Conservation (phyloP, 2,113 vertebrate species). For the Rousettus leschenaultii region DNA sequence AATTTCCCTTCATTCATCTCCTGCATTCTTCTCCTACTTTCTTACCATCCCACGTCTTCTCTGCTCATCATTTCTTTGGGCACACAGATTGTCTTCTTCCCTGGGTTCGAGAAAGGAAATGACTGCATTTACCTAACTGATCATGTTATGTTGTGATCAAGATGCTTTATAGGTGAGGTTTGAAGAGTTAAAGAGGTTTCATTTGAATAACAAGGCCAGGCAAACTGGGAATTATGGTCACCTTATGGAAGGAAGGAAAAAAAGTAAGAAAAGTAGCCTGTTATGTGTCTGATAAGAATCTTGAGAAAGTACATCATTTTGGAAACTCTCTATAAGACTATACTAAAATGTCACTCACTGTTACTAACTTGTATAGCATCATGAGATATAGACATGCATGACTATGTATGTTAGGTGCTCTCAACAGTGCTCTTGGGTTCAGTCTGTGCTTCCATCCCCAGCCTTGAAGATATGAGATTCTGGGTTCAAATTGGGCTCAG, state of each 20-base stretch:
- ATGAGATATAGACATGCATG: neutral
- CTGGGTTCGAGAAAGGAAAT: neutral
- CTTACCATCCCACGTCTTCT: neutral
- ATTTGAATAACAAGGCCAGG: neutral
- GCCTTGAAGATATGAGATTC: neutral
- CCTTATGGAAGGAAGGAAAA: neutral
- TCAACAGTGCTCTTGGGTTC: fast-evolving
- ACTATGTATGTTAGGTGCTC: fast-evolving
- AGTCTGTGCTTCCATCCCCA: too few species aligned
- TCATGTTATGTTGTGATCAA: too few species aligned
- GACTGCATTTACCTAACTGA: neutral
- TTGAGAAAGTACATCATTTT: neutral
- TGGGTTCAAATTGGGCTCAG: constrained; percentile 50
- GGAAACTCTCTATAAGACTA: neutral
- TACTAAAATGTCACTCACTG: neutral
- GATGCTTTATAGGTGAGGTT: neutral
- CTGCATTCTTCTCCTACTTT: neutral
- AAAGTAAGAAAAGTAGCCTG: neutral
- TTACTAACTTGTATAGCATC: fast-evolving
- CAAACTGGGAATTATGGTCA: neutral
- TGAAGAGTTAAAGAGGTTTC: neutral
- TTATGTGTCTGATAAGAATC: neutral
- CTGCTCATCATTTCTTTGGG: neutral
- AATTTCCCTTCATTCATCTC: neutral
- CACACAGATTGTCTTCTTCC: neutral